Percentiles rank a stretch among this genome's conserved stretches.
Conservation (phyloP, 2,888 invertebrate species). For the Hyles lineata region DNA sequence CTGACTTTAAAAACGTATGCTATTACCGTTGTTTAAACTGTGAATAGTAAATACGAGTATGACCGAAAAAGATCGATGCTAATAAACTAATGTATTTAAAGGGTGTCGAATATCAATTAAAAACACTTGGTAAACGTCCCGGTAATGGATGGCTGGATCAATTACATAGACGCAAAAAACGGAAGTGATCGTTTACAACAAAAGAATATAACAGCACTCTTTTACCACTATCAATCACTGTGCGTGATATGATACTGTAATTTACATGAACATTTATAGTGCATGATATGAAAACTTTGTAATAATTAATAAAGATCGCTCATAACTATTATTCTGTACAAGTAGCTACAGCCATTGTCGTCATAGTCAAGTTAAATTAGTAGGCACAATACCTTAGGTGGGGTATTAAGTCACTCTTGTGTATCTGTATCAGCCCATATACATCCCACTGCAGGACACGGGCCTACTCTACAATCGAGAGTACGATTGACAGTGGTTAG, state of each 20-base stretch:
- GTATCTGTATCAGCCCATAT: too few species aligned
- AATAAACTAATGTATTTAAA: constrained; percentile 22
- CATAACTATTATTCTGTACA: too few species aligned
- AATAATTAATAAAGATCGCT: too few species aligned
- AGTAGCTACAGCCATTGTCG: too few species aligned
- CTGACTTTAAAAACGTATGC: not conserved
- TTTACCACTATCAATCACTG: not conserved
- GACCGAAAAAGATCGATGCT: constrained; percentile 22
- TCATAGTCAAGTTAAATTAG: too few species aligned
- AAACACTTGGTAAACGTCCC: constrained; percentile 14
- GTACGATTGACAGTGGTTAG: too few species aligned
- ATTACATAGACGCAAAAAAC: constrained; percentile 14
- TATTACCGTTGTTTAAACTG: not conserved
- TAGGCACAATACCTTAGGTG: too few species aligned
- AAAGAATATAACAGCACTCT: not conserved
- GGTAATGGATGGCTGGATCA: constrained; percentile 16
- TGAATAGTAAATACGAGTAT: constrained; percentile 1
- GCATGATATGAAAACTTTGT: too few species aligned
- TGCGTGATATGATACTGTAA: not conserved
- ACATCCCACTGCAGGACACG: too few species aligned
- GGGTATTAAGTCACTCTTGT: too few species aligned
- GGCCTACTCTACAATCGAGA: too few species aligned
- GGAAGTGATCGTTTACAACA: constrained; percentile 7
- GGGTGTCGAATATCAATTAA: constrained; percentile 24
- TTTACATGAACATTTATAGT: not conserved